phyloP scores from a whole-genome alignment of 2,888 invertebrate species.

The Epirrita christyi region DNA sequence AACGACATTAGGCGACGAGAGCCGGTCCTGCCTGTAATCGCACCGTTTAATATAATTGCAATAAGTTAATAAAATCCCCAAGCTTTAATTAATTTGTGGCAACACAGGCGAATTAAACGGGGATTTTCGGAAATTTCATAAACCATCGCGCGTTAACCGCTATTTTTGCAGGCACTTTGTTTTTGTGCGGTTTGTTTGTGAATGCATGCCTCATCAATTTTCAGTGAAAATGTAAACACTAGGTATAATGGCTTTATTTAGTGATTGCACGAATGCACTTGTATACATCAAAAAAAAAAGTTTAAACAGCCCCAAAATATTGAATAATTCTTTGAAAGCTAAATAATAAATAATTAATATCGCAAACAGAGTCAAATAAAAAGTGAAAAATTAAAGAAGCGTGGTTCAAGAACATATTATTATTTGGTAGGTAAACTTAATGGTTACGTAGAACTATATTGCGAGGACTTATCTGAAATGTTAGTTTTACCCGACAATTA shows the following conservation, averaged over 20 bases:
- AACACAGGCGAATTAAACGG: slow-evolving; percentile 71
- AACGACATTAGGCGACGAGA: slow-evolving; percentile 58
- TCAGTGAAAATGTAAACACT: slow-evolving; percentile 51
- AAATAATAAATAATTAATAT: too few species aligned
- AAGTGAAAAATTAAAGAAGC: too few species aligned
- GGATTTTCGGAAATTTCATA: slow-evolving; percentile 68
- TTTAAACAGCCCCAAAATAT: not conserved
- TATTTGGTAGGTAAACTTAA: too few species aligned
- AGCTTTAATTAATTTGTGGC: slow-evolving; percentile 78
- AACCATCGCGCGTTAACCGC: slow-evolving; percentile 56
- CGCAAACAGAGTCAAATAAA: too few species aligned
- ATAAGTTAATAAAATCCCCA: slow-evolving; percentile 79
- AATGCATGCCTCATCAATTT: slow-evolving; percentile 47
- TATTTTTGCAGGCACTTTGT: slow-evolving; percentile 55
- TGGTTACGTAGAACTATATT: too few species aligned
- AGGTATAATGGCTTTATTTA: slow-evolving; percentile 48
- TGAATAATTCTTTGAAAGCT: too few species aligned
- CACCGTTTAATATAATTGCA: slow-evolving; percentile 68
- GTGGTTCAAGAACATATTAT: too few species aligned
- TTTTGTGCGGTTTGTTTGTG: slow-evolving; percentile 55
- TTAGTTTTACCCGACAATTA: too few species aligned
- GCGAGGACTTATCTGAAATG: too few species aligned
- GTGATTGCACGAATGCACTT: slow-evolving; percentile 49
- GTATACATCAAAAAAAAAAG: slow-evolving; percentile 37
- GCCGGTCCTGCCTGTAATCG: slow-evolving; percentile 59